Conservation (phyloP, 2,113 vertebrate genomes). For the Aegypius monachus region DNA sequence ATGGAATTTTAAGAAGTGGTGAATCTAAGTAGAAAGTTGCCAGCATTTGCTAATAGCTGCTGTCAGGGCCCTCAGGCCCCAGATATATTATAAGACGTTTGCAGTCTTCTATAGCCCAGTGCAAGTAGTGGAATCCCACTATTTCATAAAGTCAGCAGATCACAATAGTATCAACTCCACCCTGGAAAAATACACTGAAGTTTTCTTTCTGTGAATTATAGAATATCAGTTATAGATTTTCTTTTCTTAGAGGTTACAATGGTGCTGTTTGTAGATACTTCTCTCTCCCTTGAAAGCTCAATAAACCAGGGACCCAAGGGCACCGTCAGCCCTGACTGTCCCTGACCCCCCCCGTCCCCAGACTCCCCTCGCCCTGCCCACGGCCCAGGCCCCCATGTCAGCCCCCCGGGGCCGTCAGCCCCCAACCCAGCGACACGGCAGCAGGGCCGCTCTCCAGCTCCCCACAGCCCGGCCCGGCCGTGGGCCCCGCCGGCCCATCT, state of each 20-base stretch:
- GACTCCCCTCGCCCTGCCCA: accelerated
- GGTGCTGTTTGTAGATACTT: background rate
- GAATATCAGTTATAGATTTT: background rate
- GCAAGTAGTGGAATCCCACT: background rate
- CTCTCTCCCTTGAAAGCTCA: background rate
- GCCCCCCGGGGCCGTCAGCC: accelerated
- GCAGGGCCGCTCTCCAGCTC: background rate
- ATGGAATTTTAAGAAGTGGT: background rate
- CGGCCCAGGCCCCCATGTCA: accelerated
- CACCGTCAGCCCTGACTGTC: background rate
- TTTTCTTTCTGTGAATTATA: background rate
- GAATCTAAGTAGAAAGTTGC: background rate
- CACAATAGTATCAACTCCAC: background rate
- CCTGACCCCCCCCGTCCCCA: too few species aligned
- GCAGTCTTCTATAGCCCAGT: background rate
- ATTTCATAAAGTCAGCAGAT: background rate
- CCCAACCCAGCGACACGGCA: accelerated
- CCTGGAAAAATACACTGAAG: background rate
- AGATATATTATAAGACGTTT: background rate
- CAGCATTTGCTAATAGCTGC: background rate
- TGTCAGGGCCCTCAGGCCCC: background rate
- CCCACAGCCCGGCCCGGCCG: background rate
- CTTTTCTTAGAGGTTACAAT: background rate
- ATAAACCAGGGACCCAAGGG: background rate
- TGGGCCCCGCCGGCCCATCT: too few species aligned